Base-by-base conservation (phyloP, 2,797 vertebrate species). In the Falco rusticolus region DNA sequence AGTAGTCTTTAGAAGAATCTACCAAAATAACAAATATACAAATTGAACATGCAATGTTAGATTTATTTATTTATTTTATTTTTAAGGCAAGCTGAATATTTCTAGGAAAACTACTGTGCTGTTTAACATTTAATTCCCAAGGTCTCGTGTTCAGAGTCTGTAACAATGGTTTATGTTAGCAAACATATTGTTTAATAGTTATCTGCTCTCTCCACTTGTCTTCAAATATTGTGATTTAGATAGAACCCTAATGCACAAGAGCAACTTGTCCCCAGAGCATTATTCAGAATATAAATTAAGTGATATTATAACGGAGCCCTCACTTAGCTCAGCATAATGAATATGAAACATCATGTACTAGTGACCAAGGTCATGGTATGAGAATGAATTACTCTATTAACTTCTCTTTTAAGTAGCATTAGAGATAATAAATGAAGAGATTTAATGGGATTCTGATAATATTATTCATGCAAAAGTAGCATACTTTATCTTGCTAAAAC, bases 341-440 rank as follows among this genome's bases (percentile, higher is more conserved):
- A 98, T 99, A 98, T 98, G 98, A 99, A 99, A 98, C 98, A 98
- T 99, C 98, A 98, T 99, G 99, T 99, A 98, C 98, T 97, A 98
- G 98, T 98, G 99, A 99, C 99, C 98, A 98, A 98, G 99, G 99
- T 99, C 99, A 99, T 97, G 97, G 97, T 98, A 98, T 97, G 98
- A 99, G 97, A 99, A 99, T 99, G 98, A 99, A 99, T 99, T 99
- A 99, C 98, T 99, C 98, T 99, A 99, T 99, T 99, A 99, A 99
- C 98, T 98, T 98, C 98, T 98, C 98, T 98, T 98, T 98, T 98
- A 99, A 98, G 98, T 98, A 98, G 98, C 98, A 98, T 98, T 98
- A 99, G 98, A 98, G 98, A 98, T 99, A 98, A 99, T 98, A 99
- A 98, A 99, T 99, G 96, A 96, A 96, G 96, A 97, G 97, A 94